These are phyloP conservation scores for Misgurnus mizolepis DNA, from an alignment of 2,113 vertebrate species.

Conservation along the genomic window DNA sequence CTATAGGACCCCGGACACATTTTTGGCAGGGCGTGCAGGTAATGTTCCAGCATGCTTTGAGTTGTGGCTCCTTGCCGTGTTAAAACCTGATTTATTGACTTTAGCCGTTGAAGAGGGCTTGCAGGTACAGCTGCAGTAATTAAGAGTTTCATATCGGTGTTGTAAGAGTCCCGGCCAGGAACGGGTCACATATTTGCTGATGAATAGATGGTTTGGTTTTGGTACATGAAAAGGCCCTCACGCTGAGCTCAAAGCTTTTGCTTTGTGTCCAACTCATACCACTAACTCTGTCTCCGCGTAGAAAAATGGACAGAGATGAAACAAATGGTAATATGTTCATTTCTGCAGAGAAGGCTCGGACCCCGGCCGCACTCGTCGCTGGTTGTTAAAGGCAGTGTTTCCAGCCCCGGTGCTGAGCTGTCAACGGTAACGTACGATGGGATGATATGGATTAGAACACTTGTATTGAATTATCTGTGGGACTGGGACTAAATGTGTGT, in stretches of 20 bases:
- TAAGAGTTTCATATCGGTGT: conserved; percentile 58
- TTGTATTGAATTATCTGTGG: conserved; percentile 55
- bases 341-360: conserved; percentile 24
- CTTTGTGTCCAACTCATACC: conserved; percentile 47
- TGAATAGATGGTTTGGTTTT: conserved; percentile 17
- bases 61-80: conserved; percentile 71
- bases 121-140: conserved; percentile 64
- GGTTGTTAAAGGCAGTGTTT: conserved; percentile 25
- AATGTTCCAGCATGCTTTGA: conserved; percentile 78
- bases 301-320: conserved; percentile 41
- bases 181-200: conserved; percentile 32
- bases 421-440: conserved; percentile 45
- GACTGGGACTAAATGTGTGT: conserved; percentile 35
- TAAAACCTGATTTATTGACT: conserved; percentile 78
- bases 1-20: conserved; percentile 78
- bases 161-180: conserved; percentile 58
- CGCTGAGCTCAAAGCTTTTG: conserved; percentile 24
- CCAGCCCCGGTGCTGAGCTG: conserved; percentile 32
- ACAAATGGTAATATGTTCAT: conserved; percentile 41
- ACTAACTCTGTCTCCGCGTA: conserved; percentile 26
- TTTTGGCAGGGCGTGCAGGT: conserved; percentile 81
- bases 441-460: conserved; percentile 55
- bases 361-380: conserved; percentile 12
- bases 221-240: conserved; percentile 17
- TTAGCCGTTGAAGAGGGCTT: conserved; percentile 71